Conservation (phyloP, 2,797 vertebrate species). For the Pelochelys cantorii region DNA sequence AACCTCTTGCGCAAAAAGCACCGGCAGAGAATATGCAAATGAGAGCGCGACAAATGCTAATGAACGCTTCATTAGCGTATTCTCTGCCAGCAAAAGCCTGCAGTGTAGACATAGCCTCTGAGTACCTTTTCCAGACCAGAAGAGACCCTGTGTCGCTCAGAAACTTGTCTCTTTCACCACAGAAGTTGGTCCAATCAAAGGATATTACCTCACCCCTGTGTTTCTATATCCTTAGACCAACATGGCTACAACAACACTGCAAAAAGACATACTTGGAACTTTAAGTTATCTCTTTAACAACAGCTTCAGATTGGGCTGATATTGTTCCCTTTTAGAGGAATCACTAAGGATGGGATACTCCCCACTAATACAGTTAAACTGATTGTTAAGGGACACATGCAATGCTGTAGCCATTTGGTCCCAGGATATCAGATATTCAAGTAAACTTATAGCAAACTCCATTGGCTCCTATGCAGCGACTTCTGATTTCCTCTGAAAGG, state of each 20-base stretch:
- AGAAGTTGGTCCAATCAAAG: background rate
- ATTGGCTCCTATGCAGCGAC: background rate
- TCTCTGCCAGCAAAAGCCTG: no score
- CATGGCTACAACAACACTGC: background rate
- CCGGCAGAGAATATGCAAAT: no score
- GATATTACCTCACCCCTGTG: background rate
- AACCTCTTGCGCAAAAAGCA: no score
- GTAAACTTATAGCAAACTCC: background rate
- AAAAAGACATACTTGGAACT: background rate
- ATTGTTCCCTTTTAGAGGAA: background rate
- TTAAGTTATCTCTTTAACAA: background rate
- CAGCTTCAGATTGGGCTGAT: background rate
- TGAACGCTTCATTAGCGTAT: no score
- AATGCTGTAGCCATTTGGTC: background rate
- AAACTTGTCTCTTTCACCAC: background rate
- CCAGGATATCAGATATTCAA: background rate
- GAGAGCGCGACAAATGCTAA: no score
- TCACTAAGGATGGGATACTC: background rate
- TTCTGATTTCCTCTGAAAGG: background rate
- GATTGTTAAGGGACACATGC: background rate
- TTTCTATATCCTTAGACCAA: background rate
- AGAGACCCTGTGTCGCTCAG: background rate
- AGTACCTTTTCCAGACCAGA: no score
- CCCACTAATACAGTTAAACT: background rate
- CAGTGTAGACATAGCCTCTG: no score